Evolutionary conservation across 2,113 vertebrate species (phyloP).

Genomic region (Tretioscincus oriximinensis): DNA sequence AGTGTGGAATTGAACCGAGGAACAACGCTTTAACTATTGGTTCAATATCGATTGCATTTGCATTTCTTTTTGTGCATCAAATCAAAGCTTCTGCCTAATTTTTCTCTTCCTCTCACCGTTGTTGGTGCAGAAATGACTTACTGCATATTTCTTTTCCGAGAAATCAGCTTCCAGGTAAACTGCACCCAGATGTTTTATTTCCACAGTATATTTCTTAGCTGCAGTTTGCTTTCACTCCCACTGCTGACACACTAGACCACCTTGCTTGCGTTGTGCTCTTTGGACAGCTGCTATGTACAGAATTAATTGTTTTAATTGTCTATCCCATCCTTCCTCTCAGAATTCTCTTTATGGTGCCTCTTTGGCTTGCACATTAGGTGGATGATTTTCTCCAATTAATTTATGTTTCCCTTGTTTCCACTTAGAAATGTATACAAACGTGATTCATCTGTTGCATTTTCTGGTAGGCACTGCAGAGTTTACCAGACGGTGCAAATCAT

Average conservation of each 20-base stretch:
- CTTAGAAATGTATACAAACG: not conserved
- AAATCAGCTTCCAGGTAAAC: constrained; percentile 6
- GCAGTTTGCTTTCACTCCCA: constrained; percentile 12
- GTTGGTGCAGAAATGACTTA: constrained; percentile 6
- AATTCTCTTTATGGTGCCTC: not conserved
- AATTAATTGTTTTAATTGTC: constrained; percentile 9
- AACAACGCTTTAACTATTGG: too few relatives aligned
- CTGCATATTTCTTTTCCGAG: not conserved
- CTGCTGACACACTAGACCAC: constrained; percentile 21
- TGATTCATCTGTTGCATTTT: not conserved
- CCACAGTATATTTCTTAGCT: constrained; percentile 7
- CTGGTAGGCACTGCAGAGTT: not conserved
- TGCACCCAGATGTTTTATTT: constrained; percentile 8
- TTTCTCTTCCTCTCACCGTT: constrained; percentile 13
- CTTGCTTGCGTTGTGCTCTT: constrained; percentile 5
- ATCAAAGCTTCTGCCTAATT: constrained; percentile 20
- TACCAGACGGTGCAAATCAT: too few relatives aligned
- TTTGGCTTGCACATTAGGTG: not conserved
- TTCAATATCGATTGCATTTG: too few relatives aligned
- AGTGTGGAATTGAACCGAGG: too few relatives aligned
- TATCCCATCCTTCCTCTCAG: not conserved
- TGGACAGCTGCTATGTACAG: not conserved
- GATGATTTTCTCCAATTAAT: constrained; percentile 18
- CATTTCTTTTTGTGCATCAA: too few relatives aligned
- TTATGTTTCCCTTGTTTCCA: constrained; percentile 7